Evolutionary conservation across 2,797 vertebrate species (phyloP).

Genomic region (Takifugu rubripes): DNA sequence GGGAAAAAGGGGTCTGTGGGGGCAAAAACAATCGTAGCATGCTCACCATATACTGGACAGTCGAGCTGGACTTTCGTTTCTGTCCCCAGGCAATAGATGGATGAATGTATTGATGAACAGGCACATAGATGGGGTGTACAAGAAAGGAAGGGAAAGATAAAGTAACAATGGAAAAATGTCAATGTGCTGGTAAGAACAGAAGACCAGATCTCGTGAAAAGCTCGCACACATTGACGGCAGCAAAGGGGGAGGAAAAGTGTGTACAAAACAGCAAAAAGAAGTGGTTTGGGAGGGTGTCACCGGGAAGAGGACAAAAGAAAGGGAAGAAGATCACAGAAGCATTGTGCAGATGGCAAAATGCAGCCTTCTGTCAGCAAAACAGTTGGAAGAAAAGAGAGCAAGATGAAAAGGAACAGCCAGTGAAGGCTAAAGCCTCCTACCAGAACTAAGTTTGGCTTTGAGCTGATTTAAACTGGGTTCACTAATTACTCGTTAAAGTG

Average conservation of each 20-base stretch:
- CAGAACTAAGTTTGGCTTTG: background rate
- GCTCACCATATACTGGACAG: conserved; percentile 82
- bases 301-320: conserved; percentile 6
- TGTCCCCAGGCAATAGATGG: conserved; percentile 62
- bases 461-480: no score
- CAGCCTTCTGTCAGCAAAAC: conserved; percentile 6
- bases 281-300: conserved; percentile 5
- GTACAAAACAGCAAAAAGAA: background rate
- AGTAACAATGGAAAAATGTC: conserved; percentile 46
- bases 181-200: conserved; percentile 23
- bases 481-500: no score
- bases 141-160: conserved; percentile 26
- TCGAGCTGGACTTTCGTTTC: conserved; percentile 82
- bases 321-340: conserved; percentile 8
- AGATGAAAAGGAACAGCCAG: background rate
- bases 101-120: conserved; percentile 37
- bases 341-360: background rate
- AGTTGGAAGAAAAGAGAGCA: conserved; percentile 1
- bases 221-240: background rate
- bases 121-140: conserved; percentile 20
- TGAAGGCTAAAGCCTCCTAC: background rate
- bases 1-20: background rate
- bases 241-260: background rate
- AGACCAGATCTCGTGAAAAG: background rate
- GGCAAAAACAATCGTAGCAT: conserved; percentile 50